These are phyloP conservation scores for Hirtodrosophila confusa DNA, from an alignment of 2,888 invertebrate genomes.

Conservation along the genomic window DNA sequence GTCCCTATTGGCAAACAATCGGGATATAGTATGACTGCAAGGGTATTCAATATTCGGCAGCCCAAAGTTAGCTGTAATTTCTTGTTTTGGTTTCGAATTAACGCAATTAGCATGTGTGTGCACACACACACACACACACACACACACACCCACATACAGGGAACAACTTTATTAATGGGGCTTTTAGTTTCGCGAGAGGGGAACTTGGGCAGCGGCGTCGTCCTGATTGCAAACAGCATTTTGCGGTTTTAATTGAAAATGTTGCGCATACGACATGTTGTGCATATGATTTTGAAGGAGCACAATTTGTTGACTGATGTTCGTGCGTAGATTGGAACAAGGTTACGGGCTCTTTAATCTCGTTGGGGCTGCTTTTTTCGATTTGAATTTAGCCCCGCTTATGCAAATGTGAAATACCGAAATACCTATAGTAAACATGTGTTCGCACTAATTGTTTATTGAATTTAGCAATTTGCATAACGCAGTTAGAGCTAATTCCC, in stretches of 20 bases:
- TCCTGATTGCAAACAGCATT: constrained; percentile 52
- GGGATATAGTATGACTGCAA: too few relatives aligned
- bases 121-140: constrained; percentile 30
- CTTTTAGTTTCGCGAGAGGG: background rate
- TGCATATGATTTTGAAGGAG: constrained; percentile 40
- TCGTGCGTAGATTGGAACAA: constrained; percentile 40
- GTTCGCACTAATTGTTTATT: constrained; percentile 8
- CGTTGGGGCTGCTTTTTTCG: constrained; percentile 33
- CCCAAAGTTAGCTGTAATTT: too few relatives aligned
- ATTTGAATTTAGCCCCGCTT: constrained; percentile 37
- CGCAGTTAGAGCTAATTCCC: constrained; percentile 1
- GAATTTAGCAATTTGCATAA: constrained; percentile 14
- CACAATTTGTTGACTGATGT: constrained; percentile 43
- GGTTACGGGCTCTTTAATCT: constrained; percentile 44
- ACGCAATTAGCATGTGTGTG: constrained; percentile 62
- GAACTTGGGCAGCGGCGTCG: background rate
- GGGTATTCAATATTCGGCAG: too few relatives aligned
- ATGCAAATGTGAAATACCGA: constrained; percentile 43
- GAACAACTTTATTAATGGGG: constrained; percentile 43
- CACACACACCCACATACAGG: background rate
- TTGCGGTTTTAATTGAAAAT: constrained; percentile 70
- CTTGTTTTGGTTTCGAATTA: constrained; percentile 70
- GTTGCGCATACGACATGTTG: constrained; percentile 66
- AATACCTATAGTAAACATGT: background rate
- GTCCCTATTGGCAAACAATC: too few relatives aligned